phyloP scores from a whole-genome alignment of 2,113 vertebrate genomes.

The Urocolius indicus region DNA sequence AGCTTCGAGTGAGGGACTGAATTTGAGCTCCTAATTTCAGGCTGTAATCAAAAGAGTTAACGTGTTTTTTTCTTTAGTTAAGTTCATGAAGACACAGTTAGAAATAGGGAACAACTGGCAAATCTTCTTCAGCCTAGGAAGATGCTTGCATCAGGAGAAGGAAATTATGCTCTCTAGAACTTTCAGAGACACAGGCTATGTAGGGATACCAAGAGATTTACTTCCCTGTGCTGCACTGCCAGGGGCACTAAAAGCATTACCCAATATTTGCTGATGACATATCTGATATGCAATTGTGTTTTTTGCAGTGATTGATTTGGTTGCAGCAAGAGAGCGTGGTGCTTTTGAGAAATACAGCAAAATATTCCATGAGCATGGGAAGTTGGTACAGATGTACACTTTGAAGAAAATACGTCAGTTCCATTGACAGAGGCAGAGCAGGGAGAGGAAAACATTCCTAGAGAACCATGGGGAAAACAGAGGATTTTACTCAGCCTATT shows the following conservation, averaged over 20 bases:
- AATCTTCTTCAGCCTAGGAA: neutral
- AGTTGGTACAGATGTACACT: neutral
- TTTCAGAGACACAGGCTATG: neutral
- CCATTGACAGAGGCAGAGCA: neutral
- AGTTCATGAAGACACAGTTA: neutral
- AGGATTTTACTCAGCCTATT: neutral
- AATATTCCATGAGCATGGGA: neutral
- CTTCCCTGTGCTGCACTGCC: neutral
- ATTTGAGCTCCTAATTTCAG: neutral
- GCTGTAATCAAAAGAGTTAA: neutral
- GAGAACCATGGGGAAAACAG: neutral
- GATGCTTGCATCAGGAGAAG: neutral
- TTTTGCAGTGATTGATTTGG: neutral
- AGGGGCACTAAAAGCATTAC: neutral
- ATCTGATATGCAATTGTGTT: neutral
- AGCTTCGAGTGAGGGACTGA: neutral
- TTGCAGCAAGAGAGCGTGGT: neutral
- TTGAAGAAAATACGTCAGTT: neutral
- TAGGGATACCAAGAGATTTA: neutral
- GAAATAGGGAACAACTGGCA: neutral
- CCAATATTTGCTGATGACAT: neutral
- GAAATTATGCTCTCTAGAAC: neutral
- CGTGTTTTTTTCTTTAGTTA: neutral
- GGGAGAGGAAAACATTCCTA: neutral
- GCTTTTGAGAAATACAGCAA: slow-evolving; percentile 9